A percentile compares a stretch with the other conserved stretches of the same genome.
Conservation (phyloP, 1,140 invertebrate genomes). For the Tetragonula clypearis region DNA sequence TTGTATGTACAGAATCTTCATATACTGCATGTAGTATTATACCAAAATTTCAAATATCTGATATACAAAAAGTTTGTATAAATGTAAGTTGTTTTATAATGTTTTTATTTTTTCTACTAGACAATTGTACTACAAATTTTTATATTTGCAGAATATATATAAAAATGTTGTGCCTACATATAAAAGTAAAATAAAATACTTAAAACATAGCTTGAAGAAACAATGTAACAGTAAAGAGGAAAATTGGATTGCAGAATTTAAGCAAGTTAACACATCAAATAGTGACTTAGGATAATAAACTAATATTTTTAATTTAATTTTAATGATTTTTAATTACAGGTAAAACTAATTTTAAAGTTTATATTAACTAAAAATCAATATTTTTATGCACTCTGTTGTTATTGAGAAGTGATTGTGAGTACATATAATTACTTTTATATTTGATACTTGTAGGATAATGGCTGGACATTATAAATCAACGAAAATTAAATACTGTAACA, state of each 20-base stretch:
- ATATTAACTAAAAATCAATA: not conserved
- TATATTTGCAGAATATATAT: constrained; percentile 9
- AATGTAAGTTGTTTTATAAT: constrained; percentile 33
- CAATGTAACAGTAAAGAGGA: not conserved
- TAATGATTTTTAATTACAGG: constrained; percentile 10
- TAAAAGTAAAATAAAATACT: not conserved
- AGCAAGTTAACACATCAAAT: constrained; percentile 18
- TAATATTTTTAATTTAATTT: not conserved
- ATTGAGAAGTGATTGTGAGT: not conserved
- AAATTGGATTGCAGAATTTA: constrained; percentile 20
- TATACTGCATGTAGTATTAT: constrained; percentile 23
- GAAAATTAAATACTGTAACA: not conserved
- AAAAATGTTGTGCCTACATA: not conserved
- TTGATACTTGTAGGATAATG: constrained; percentile 46
- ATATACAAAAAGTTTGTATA: constrained; percentile 7
- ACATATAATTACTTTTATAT: not conserved
- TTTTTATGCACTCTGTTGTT: not conserved
- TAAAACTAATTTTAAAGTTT: not conserved
- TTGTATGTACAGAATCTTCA: not conserved
- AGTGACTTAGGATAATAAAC: not conserved
- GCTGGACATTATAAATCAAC: constrained; percentile 12
- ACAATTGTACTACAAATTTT: not conserved
- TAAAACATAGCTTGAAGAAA: not conserved
- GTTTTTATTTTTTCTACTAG: not conserved
- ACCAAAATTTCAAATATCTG: constrained; percentile 13